Percentiles rank a stretch among this genome's conserved stretches.
Evolutionary conservation across 2,113 vertebrate genomes (phyloP).

Genomic region (Pterocles burchelli): DNA sequence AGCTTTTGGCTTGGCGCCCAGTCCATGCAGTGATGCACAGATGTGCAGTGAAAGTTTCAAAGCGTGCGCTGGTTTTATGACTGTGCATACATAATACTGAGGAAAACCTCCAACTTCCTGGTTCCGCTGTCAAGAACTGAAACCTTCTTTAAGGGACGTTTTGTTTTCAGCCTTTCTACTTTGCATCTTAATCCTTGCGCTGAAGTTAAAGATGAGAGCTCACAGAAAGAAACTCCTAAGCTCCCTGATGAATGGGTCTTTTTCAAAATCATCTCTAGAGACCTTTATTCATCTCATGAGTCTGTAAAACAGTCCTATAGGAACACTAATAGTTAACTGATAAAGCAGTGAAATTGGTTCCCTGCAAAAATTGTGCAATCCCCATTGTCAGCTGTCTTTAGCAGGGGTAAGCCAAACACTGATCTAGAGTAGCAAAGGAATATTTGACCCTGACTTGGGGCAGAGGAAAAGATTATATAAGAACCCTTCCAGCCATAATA

Average conservation of each 20-base stretch:
- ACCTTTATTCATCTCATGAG: neutral
- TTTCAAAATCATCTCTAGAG: neutral
- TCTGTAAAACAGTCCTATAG: neutral
- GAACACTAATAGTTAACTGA: neutral
- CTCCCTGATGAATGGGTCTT: neutral
- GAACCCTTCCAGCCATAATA: neutral
- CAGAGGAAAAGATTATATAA: slow-evolving; percentile 30
- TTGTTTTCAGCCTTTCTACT: neutral
- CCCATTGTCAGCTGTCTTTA: neutral
- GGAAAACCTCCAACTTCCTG: neutral
- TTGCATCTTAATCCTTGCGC: neutral
- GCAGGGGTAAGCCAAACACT: neutral
- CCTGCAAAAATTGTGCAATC: neutral
- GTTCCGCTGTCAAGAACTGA: neutral
- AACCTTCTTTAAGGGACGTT: neutral
- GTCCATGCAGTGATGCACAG: slow-evolving; percentile 47
- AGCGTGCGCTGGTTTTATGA: neutral
- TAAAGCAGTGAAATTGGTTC: neutral
- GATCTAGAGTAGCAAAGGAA: neutral
- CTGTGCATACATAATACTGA: neutral
- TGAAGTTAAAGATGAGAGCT: neutral
- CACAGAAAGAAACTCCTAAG: neutral
- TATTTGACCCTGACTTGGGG: slow-evolving; percentile 25
- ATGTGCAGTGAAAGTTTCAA: slow-evolving; percentile 48
- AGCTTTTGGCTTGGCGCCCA: slow-evolving; percentile 41